Percentiles rank a stretch among this genome's conserved stretches.
Conservation (phyloP, 2,797 vertebrate species). For the Leucoraja ocellata region DNA sequence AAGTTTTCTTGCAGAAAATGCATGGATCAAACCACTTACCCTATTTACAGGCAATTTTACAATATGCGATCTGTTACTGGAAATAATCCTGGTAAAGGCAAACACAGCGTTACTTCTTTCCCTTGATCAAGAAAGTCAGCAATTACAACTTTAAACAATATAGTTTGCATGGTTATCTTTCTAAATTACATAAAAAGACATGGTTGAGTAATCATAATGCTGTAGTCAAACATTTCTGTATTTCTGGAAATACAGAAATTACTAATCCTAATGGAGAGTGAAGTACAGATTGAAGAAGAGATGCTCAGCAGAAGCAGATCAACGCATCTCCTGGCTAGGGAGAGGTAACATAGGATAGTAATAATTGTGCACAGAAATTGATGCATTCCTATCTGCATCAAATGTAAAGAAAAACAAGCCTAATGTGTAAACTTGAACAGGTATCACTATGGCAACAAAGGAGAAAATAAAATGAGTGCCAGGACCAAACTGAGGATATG, state of each 20-base stretch:
- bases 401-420: not conserved
- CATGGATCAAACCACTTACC: conserved; percentile 60
- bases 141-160: not conserved
- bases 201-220: not conserved
- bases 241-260: not conserved
- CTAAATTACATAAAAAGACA: not conserved
- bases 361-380: not conserved
- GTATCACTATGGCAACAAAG: not conserved
- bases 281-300: not conserved
- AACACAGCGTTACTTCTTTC: not conserved
- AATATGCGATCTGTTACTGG: conserved; percentile 85
- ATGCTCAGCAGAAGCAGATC: not conserved
- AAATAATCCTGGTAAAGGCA: conserved; percentile 74
- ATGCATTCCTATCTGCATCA: not conserved
- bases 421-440: not conserved
- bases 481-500: not conserved
- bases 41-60: conserved; percentile 80
- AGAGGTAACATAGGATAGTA: not conserved
- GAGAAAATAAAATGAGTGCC: not conserved
- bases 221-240: not conserved
- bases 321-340: not conserved
- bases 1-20: not conserved
- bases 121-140: not conserved
- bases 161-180: not conserved
- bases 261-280: not conserved